Conservation (phyloP, 2,888 invertebrate genomes). For the Caenorhabditis angaria region DNA sequence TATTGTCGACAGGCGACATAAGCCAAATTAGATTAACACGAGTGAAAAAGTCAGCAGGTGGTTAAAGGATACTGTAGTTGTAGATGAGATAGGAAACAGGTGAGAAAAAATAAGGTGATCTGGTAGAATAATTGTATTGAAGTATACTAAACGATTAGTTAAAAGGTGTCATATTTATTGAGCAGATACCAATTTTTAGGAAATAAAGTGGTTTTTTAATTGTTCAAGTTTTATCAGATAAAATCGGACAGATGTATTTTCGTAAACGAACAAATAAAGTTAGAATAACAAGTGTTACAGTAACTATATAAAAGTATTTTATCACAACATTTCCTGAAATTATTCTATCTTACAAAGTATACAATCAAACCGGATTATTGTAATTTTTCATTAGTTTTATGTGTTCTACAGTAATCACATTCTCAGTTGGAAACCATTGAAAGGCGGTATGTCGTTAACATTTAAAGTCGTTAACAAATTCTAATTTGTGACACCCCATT, state of each 20-base stretch:
- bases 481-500: not conserved
- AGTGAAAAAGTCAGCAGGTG: not conserved
- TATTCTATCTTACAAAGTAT: too few species aligned
- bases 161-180: not conserved
- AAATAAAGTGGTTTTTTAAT: not conserved
- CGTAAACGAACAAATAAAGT: too few species aligned
- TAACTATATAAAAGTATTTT: too few species aligned
- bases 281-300: too few species aligned
- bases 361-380: too few species aligned
- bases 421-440: not conserved
- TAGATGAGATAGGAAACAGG: not conserved
- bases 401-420: not conserved
- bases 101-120: conserved; percentile 1
- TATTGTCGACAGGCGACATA: conserved; percentile 4
- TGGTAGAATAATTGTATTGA: not conserved
- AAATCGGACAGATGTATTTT: not conserved
- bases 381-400: too few species aligned
- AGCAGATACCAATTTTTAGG: too few species aligned
- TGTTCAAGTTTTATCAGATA: not conserved
- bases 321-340: too few species aligned
- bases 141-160: not conserved
- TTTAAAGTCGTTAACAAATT: not conserved
- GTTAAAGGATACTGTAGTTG: not conserved
- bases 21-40: not conserved
- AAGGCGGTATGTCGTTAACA: not conserved